Conservation (phyloP, 2,113 vertebrate species). For the Setophaga coronata region DNA sequence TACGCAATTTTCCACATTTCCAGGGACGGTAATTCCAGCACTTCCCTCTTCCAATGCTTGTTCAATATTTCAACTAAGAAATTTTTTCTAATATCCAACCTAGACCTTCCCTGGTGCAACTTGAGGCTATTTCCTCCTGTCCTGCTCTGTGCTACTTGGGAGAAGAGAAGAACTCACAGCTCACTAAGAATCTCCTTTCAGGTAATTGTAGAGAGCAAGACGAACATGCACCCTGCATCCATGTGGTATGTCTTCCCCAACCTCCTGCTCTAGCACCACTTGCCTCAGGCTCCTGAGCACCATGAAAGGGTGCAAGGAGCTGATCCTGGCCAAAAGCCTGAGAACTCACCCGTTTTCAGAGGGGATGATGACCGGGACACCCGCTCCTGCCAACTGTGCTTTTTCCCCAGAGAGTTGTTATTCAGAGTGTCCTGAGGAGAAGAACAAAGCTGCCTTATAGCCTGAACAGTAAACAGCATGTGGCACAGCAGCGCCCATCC, state of each 20-base stretch:
- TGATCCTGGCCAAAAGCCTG: neutral
- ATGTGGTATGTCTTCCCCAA: neutral
- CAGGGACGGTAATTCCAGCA: neutral
- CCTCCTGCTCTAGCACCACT: neutral
- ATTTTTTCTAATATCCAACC: neutral
- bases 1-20: neutral
- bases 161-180: neutral
- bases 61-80: neutral
- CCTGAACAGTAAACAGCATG: slow-evolving; percentile 49
- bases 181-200: neutral
- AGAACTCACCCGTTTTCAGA: slow-evolving; percentile 89
- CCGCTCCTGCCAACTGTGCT: slow-evolving; percentile 98
- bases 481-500: neutral
- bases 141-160: neutral
- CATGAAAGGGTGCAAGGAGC: neutral
- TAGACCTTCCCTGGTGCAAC: neutral
- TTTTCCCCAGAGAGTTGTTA: slow-evolving; percentile 98
- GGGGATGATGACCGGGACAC: slow-evolving; percentile 93
- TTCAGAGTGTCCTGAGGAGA: slow-evolving; percentile 91
- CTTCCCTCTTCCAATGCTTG: neutral
- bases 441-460: slow-evolving; percentile 73
- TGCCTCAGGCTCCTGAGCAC: neutral
- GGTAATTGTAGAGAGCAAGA: neutral
- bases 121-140: neutral
- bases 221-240: neutral